Conservation (phyloP, 2,888 invertebrate species). For the Serripes groenlandicus region DNA sequence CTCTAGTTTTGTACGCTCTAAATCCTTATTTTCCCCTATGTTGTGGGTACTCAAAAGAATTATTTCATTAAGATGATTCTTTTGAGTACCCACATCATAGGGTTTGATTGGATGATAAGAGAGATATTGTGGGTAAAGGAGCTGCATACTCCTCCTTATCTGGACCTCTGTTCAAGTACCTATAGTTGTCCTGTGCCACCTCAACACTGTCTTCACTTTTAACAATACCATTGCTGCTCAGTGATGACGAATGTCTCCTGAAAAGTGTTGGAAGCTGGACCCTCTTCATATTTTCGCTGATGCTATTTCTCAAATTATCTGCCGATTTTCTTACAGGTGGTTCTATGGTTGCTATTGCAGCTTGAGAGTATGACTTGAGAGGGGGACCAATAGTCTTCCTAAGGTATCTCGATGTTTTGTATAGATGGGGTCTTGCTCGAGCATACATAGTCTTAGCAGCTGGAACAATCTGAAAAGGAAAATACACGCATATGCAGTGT, state of each 20-base stretch:
- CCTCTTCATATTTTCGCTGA: background rate
- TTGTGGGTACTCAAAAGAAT: no score
- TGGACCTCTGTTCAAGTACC: no score
- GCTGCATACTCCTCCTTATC: no score
- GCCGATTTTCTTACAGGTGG: constrained; percentile 17
- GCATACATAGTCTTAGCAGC: constrained; percentile 41
- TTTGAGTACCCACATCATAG: no score
- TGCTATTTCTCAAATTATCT: background rate
- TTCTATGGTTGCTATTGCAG: background rate
- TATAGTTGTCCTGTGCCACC: no score
- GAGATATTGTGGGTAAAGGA: no score
- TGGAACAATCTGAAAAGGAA: constrained; percentile 44
- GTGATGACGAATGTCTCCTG: constrained; percentile 10
- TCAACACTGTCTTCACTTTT: background rate
- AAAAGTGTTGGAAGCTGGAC: background rate
- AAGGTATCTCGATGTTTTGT: constrained; percentile 26
- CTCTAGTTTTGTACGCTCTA: no score
- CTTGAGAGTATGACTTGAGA: constrained; percentile 1
- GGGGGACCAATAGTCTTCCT: constrained; percentile 5
- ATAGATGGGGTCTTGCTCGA: constrained; percentile 41
- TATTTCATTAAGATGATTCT: no score
- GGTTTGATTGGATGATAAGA: no score
- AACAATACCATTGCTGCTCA: background rate
- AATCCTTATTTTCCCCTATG: no score
- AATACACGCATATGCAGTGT: no score